Evolutionary conservation across 2,113 vertebrate species (phyloP), one percentile per base, ranked within the genome.

Genomic region (Phoenicopterus ruber): DNA sequence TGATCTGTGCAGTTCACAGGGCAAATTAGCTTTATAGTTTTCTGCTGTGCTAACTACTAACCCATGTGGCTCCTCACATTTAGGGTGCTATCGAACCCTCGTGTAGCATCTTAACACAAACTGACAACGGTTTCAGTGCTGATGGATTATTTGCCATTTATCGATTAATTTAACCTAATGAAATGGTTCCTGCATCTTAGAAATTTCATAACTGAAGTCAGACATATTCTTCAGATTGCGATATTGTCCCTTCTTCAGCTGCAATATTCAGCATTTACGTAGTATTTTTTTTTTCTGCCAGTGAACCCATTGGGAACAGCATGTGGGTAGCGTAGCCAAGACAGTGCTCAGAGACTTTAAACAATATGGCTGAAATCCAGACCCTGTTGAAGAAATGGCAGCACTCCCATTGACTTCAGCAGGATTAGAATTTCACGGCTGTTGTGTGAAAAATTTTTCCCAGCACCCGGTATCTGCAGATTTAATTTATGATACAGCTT

Each of bases 361-460:
- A 76, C 36, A 94, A 11, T 29, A 59, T 97, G 95, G 96, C 96
- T 96, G 71, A 80, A 90, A 59, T 96, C 94, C 91, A 96, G 84
- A 19, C 20, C 38, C 63, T 36, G 32, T 11, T 96, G 93, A 94
- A 90, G 89, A 73, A 63, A 91, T 96, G 96, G 89, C 91, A 96
- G 46, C 38, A 52, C 78, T 97, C 93, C 91, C 95, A 52, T 57
- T 78, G 87, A 52, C 84, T 96, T 78, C 63, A 73, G 21, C 52
- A 73, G 74, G 52, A 73, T 81, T 13, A 77, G 50, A 46, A 93
- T 95, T 97, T 93, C 93, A 96, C 0, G 24, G 47, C 74, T 86
- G 14, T 79, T 91, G 62, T 62, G 71, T 40, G 71, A 63, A 95
- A 78, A 83, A 73, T 5, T 81, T 93, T 93, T 93, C 94, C 92